These are phyloP conservation scores for Hydrocynus forskahlii DNA, from an alignment of 2,797 vertebrate species.

Conservation along the genomic window DNA sequence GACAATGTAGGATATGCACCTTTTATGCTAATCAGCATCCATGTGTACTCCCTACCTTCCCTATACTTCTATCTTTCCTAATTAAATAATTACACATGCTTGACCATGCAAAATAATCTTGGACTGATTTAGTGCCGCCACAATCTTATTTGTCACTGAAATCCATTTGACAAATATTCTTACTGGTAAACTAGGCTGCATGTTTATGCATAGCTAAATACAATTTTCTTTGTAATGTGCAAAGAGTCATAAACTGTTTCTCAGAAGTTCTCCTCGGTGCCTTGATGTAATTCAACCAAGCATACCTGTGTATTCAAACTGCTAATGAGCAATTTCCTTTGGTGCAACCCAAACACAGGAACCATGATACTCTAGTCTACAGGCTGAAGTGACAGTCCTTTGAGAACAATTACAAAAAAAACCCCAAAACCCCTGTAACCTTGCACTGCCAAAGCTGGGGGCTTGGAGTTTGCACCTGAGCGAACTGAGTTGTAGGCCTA, in stretches of 20 bases:
- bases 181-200: constrained; percentile 23
- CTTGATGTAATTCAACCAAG: constrained; percentile 40
- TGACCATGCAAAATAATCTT: neutral
- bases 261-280: constrained; percentile 11
- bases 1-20: too few relatives aligned
- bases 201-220: constrained; percentile 41
- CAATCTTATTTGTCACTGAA: neutral
- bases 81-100: constrained; percentile 10
- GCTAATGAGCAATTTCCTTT: constrained; percentile 31
- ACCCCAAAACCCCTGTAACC: too few relatives aligned
- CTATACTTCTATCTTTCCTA: neutral
- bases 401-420: neutral
- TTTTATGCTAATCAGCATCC: neutral
- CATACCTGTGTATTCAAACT: constrained; percentile 30
- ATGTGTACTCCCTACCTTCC: neutral
- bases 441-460: too few relatives aligned
- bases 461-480: neutral
- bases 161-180: neutral
- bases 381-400: constrained; percentile 21
- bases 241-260: constrained; percentile 38
- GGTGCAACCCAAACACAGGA: neutral
- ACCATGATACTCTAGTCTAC: constrained; percentile 6
- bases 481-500: neutral
- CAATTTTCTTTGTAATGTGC: constrained; percentile 23
- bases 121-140: neutral